Conservation (phyloP, 2,113 vertebrate genomes). For the Fulica atra region DNA sequence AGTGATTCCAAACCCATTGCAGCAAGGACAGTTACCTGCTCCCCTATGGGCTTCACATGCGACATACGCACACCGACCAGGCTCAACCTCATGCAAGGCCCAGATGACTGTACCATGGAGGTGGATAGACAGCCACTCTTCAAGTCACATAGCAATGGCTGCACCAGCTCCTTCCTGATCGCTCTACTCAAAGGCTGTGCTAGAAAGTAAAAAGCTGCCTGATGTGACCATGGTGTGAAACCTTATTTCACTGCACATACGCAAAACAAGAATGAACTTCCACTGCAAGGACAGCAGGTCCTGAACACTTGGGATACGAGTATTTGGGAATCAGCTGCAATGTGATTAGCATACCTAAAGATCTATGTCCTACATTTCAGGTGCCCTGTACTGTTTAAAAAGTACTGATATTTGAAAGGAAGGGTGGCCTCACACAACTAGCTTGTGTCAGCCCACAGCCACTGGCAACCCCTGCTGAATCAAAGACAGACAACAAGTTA, state of each 20-base stretch:
- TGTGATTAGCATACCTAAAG: background rate
- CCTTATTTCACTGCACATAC: background rate
- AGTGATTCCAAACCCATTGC: background rate
- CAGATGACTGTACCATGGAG: background rate
- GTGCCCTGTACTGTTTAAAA: background rate
- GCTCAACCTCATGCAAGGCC: background rate
- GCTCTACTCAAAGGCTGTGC: background rate
- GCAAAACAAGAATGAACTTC: background rate
- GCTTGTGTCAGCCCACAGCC: background rate
- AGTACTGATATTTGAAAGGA: background rate
- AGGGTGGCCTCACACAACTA: background rate
- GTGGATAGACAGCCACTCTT: background rate
- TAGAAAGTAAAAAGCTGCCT: background rate
- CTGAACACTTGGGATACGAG: background rate
- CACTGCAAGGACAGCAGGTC: background rate
- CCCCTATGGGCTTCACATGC: background rate
- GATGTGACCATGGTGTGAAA: background rate
- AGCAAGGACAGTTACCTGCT: background rate
- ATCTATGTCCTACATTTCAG: background rate
- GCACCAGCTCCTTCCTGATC: background rate
- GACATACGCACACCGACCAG: background rate
- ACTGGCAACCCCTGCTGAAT: background rate
- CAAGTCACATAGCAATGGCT: background rate
- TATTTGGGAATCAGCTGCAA: background rate
- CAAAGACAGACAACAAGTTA: background rate